Base-by-base conservation (phyloP, 2,888 invertebrate genomes). In the Allacma fusca region DNA sequence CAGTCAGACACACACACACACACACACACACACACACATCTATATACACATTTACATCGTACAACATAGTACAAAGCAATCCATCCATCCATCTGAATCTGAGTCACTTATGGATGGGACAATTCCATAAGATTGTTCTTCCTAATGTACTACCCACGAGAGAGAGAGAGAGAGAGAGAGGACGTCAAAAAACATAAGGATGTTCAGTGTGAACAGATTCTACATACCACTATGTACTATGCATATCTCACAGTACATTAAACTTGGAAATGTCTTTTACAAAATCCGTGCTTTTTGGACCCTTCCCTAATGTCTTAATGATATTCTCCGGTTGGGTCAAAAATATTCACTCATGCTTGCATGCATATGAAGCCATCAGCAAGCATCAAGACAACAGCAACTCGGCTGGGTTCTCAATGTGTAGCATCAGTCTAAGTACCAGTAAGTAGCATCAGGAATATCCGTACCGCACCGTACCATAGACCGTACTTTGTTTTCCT, bases 181-280 rank as follows among this genome's bases (percentile, higher is more conserved):
- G 4, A 24, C 2, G 9, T n/a, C 16, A 50, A 62, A 43, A 13
- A 23, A 74, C 34, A 16, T 50, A 50, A 50, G 50, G 50, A 13
- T 50, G 19, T 16, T 50, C 50, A n/a, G 50, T 50, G 50, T 50
- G 29, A n/a, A 43, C 43, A 62, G 59, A 44, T 73, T 59, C 28
- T 16, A 43, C 29, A 68, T 74, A 24, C 62, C 69, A 43, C 67
- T 74, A 64, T 77, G 64, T 50, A 77, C 67, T 74, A 70, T 77
- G 70, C 65, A 77, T 79, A 75, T 77, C 79, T 80, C 78, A 79
- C 79, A 80, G 75, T 76, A 80, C 80, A 80, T 80, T 80, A 80
- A 79, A 73, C 71, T 71, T 70, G 57, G 74, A 74, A 79, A 79
- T 77, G 79, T 77, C 77, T 77, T 75, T 76, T 50, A 65, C 75